A percentile compares a stretch with the other conserved stretches of the same genome.
Conservation (phyloP, 2,888 invertebrate genomes). For the Dione juno region DNA sequence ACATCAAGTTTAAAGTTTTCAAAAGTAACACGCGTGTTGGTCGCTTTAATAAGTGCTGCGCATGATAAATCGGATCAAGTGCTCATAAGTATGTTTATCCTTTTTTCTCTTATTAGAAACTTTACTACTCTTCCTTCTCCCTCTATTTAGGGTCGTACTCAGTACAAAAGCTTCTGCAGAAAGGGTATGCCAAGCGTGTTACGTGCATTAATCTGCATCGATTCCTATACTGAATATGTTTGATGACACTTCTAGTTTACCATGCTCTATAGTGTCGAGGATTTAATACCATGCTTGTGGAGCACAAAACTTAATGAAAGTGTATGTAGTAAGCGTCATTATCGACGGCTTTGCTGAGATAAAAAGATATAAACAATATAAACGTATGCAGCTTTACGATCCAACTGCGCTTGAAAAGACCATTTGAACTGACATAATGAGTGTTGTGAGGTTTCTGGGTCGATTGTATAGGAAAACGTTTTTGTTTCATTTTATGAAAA, state of each 20-base stretch:
- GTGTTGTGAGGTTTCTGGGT: slow-evolving; percentile 35
- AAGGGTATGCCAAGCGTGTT: slow-evolving; percentile 14
- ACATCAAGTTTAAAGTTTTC: slow-evolving; percentile 65
- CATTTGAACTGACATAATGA: slow-evolving; percentile 46
- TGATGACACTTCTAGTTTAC: slow-evolving; percentile 20
- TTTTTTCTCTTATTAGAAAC: slow-evolving; percentile 50
- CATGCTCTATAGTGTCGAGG: slow-evolving; percentile 37
- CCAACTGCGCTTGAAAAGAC: slow-evolving; percentile 54
- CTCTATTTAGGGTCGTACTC: slow-evolving; percentile 55
- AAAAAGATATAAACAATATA: slow-evolving; percentile 71
- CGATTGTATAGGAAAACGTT: slow-evolving; percentile 15
- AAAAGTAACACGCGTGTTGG: slow-evolving; percentile 71
- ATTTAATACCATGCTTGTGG: slow-evolving; percentile 65
- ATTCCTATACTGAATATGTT: slow-evolving; percentile 21
- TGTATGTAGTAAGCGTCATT: slow-evolving; percentile 73
- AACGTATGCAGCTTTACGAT: slow-evolving; percentile 68
- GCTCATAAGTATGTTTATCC: slow-evolving; percentile 54
- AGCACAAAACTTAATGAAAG: slow-evolving; percentile 77
- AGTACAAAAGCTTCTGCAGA: slow-evolving; percentile 18
- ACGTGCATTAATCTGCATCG: slow-evolving; percentile 17
- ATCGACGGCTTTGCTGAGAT: slow-evolving; percentile 73
- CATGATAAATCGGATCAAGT: slow-evolving; percentile 81
- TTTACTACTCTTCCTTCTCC: slow-evolving; percentile 55
- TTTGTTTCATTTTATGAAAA: background rate
- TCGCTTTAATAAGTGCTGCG: slow-evolving; percentile 78